Base-by-base conservation (phyloP, 1,140 invertebrate genomes). In the Drosophila bocqueti region DNA sequence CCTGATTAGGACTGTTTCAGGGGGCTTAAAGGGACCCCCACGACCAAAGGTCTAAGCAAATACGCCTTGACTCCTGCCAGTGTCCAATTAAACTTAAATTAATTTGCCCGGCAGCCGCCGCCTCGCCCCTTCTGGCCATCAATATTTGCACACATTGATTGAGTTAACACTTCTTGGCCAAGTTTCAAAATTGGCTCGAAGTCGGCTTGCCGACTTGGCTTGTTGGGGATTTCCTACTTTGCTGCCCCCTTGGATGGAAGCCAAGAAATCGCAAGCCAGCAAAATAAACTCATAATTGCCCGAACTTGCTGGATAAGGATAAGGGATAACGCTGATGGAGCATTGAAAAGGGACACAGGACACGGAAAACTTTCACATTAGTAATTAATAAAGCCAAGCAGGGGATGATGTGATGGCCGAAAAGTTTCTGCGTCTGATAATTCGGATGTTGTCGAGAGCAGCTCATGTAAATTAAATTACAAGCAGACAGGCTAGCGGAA, bases 51-150 rank as follows among this genome's bases (percentile, higher is more conserved):
- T 61, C 54, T 63, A 79, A 79, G 63, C 55, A 87, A 86, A 83
- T 71, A 77, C 29, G 24, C 16, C 50, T 24, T 43, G 67, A 59
- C 42, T 72, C 16, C 15, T 36, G 45, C 42, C 64, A 36, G 54
- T 75, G 77, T 60, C 81, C 67, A 84, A 90, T 87, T 87, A 87
- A 90, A 84, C 59, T 84, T 89, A 84, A 81, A 90, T 87, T 90
- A 81, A 90, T 79, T 87, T 90, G 49, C 40, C 47, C 65, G 67
- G 76, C 78, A 52, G 47, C 45, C 43, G 24, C 40, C 46, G 11
- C 36, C 52, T 16, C 21, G 11, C 29, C 46, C 36, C 59, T 43
- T 46, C 26, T 36, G 31, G 34, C 64, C 49, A 46, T 55, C 55
- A 62, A 74, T 73, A 77, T 81, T 69, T 69, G 73, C 59, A 55